Percentiles rank a stretch among this genome's conserved stretches.
phyloP scores from a whole-genome alignment of 2,113 vertebrate species.

The Glaucomys volans region DNA sequence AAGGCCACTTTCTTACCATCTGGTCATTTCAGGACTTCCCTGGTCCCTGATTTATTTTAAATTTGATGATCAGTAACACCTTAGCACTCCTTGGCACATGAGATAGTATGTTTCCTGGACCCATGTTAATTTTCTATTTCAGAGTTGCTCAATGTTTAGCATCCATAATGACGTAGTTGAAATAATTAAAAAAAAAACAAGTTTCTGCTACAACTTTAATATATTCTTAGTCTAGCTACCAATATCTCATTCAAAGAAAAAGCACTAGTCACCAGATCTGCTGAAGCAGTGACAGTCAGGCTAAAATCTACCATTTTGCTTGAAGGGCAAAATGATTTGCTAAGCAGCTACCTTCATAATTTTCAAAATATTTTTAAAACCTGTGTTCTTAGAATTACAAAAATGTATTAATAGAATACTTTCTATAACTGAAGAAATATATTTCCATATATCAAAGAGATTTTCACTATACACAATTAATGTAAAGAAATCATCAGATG shows the following conservation, averaged over 20 bases:
- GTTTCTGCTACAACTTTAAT: not conserved
- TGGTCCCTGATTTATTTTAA: not conserved
- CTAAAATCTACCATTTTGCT: not conserved
- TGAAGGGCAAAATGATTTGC: not conserved
- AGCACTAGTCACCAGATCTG: not conserved
- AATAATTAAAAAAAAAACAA: not conserved
- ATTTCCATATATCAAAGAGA: not conserved
- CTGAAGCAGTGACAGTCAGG: not conserved
- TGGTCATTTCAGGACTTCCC: not conserved
- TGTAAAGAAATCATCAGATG: not conserved
- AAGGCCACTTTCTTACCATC: not conserved
- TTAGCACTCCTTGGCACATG: not conserved
- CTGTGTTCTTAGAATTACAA: not conserved
- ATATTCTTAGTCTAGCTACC: not conserved
- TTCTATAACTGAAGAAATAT: not conserved
- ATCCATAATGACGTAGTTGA: not conserved
- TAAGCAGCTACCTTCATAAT: not conserved
- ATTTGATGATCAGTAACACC: not conserved
- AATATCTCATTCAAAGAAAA: not conserved
- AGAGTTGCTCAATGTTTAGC: not conserved
- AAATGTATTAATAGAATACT: not conserved
- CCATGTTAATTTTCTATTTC: not conserved
- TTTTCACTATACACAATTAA: not conserved
- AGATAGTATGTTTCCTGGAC: not conserved
- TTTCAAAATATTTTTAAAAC: not conserved